These are phyloP conservation scores for Notocelia uddmanniana DNA, from an alignment of 2,888 invertebrate genomes.

Conservation along the genomic window DNA sequence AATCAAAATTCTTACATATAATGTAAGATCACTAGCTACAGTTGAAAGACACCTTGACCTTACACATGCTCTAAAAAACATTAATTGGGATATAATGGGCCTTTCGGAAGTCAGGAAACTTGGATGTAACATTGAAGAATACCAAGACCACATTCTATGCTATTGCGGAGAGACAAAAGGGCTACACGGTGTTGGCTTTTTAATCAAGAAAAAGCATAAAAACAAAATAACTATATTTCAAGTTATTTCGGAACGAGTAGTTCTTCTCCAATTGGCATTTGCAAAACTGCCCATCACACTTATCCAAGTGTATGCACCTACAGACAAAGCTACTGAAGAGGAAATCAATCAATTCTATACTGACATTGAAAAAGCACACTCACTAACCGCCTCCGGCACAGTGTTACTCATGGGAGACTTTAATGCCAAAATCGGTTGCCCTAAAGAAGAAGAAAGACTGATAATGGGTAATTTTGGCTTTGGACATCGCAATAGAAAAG, in stretches of 20 bases:
- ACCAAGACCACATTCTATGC: neutral
- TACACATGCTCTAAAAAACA: neutral
- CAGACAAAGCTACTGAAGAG: constrained; percentile 30
- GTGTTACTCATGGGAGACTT: too few relatives aligned
- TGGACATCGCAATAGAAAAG: constrained; percentile 48
- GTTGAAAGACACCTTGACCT: neutral
- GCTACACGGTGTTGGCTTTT: neutral
- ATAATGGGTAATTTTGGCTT: constrained; percentile 46
- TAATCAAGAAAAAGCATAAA: neutral
- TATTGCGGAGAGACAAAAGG: neutral
- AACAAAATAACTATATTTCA: too few relatives aligned
- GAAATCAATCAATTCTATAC: constrained; percentile 41
- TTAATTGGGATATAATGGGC: neutral
- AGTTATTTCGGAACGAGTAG: constrained; percentile 40
- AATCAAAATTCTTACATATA: too few relatives aligned
- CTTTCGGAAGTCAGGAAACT: neutral
- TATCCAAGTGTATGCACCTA: constrained; percentile 45
- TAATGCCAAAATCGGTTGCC: constrained; percentile 43
- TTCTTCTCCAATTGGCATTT: neutral
- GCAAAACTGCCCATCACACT: constrained; percentile 24
- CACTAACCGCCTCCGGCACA: constrained; percentile 24
- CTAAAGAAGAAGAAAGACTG: constrained; percentile 31
- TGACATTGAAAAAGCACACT: constrained; percentile 31
- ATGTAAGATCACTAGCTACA: neutral
- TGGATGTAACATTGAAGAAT: neutral